Percentiles rank a stretch among this genome's conserved stretches.
These are phyloP conservation scores for Thunnus albacares DNA, from an alignment of 2,797 vertebrate genomes.

Conservation along the genomic window DNA sequence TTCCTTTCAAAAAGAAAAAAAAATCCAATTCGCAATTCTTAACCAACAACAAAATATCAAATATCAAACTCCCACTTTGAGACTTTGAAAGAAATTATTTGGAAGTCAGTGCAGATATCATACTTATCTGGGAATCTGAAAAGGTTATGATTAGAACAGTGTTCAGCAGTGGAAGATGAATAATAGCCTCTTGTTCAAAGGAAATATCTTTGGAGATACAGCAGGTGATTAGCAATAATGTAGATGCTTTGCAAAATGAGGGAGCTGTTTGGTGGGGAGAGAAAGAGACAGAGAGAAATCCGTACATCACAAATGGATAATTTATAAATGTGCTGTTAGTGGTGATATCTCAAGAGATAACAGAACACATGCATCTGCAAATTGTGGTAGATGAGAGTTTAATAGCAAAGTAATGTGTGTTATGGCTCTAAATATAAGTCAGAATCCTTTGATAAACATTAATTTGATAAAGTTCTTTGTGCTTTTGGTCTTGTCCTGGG, in stretches of 20 bases:
- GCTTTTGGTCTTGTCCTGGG: conserved; percentile 9
- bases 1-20: background rate
- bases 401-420: conserved; percentile 74
- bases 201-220: conserved; percentile 59
- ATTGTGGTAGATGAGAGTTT: conserved; percentile 73
- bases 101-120: conserved; percentile 9
- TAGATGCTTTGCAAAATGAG: conserved; percentile 55
- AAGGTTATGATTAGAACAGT: conserved; percentile 59
- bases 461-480: conserved; percentile 45
- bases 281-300: conserved; percentile 51
- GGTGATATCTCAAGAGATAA: conserved; percentile 63
- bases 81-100: conserved; percentile 31
- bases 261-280: conserved; percentile 33
- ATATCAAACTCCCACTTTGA: background rate
- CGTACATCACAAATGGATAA: conserved; percentile 69
- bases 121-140: conserved; percentile 43
- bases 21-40: background rate
- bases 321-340: conserved; percentile 66
- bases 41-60: conserved; percentile 24
- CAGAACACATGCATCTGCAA: conserved; percentile 59
- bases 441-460: conserved; percentile 38
- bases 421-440: conserved; percentile 51
- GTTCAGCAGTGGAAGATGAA: conserved; percentile 47
- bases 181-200: conserved; percentile 51
- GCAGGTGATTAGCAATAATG: conserved; percentile 75